Evolutionary conservation across 2,113 vertebrate genomes (phyloP).

Genomic region (Tyrannus savana): DNA sequence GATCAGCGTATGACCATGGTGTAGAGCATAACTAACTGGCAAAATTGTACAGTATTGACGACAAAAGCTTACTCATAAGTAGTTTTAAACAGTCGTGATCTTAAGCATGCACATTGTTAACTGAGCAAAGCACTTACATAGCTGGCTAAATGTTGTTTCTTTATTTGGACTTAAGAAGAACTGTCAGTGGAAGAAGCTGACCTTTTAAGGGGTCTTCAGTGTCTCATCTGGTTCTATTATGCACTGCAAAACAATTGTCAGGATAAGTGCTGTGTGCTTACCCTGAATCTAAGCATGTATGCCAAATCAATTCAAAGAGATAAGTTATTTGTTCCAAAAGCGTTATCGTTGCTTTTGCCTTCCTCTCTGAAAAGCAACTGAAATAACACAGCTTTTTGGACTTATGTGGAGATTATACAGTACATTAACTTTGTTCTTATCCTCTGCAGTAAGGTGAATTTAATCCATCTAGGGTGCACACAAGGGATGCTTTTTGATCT

Average conservation of each 20-base stretch:
- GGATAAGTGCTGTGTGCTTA: background rate
- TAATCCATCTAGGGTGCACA: background rate
- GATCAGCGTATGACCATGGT: background rate
- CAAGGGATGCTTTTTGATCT: background rate
- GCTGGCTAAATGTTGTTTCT: background rate
- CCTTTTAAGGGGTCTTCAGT: background rate
- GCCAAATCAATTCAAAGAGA: conserved; percentile 13
- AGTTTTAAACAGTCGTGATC: background rate
- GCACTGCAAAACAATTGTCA: background rate
- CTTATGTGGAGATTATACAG: background rate
- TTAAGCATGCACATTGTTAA: background rate
- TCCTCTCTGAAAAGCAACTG: background rate
- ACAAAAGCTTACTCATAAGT: background rate
- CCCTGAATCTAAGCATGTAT: background rate
- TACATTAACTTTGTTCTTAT: conserved; percentile 22
- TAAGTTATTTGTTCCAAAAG: conserved; percentile 23
- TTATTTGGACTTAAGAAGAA: background rate
- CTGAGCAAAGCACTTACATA: background rate
- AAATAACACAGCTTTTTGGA: conserved; percentile 15
- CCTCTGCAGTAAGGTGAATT: conserved; percentile 21
- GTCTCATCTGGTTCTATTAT: background rate
- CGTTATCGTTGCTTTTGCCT: background rate
- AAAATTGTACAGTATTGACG: background rate
- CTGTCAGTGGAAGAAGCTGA: background rate
- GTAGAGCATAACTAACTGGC: background rate